Evolutionary conservation across 2,113 vertebrate species (phyloP).

Genomic region (Anolis carolinensis): DNA sequence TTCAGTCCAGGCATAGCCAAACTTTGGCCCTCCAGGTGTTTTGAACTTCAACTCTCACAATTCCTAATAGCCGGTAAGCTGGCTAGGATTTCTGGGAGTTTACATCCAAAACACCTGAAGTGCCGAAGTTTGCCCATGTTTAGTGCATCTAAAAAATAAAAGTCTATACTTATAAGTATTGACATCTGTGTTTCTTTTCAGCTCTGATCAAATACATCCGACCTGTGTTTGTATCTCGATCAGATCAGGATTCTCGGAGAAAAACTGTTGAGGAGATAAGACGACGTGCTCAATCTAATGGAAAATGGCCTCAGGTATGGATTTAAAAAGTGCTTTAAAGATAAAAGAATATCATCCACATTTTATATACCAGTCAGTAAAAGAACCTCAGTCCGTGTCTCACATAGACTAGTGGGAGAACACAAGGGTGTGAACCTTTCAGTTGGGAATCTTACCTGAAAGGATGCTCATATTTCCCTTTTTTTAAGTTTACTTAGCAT

Average conservation of each 20-base stretch:
- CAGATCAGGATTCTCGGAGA: slow-evolving; percentile 93
- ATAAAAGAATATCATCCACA: neutral
- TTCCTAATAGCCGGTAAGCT: too few species aligned
- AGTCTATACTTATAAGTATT: neutral
- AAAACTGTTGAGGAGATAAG: slow-evolving; percentile 96
- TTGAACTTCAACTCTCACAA: too few species aligned
- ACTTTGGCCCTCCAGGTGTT: too few species aligned
- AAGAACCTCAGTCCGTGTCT: neutral
- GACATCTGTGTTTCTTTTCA: slow-evolving; percentile 61
- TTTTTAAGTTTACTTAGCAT: neutral
- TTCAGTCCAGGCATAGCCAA: neutral
- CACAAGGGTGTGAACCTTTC: neutral
- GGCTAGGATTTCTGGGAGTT: too few species aligned
- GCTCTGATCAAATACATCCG: slow-evolving; percentile 95
- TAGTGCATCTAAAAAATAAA: neutral
- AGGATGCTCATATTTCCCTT: neutral
- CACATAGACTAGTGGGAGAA: neutral
- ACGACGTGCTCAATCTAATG: slow-evolving; percentile 87
- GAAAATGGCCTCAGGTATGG: slow-evolving; percentile 93
- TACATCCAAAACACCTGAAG: too few species aligned
- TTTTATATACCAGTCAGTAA: neutral
- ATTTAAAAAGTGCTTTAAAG: neutral
- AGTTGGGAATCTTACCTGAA: neutral
- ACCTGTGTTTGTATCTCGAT: slow-evolving; percentile 94
- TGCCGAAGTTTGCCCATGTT: too few species aligned